phyloP scores from a whole-genome alignment of 2,888 invertebrate genomes.

The Andrena trimmerana region DNA sequence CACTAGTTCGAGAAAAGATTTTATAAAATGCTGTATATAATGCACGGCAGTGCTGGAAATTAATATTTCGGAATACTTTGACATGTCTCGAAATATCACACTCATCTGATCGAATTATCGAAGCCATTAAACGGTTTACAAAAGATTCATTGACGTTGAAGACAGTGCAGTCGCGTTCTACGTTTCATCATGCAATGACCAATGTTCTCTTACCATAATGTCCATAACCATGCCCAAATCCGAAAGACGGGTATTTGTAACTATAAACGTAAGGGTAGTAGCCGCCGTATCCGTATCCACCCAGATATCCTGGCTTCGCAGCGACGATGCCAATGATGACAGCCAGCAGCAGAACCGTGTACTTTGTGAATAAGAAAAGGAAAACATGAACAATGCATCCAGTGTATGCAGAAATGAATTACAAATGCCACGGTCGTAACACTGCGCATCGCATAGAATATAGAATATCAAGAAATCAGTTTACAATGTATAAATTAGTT shows the following conservation, averaged over 20 bases:
- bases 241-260: slow-evolving; percentile 65
- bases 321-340: slow-evolving; percentile 70
- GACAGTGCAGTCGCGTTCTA: not conserved
- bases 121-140: slow-evolving; percentile 9
- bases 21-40: not conserved
- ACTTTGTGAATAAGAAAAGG: slow-evolving; percentile 52
- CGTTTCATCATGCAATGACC: slow-evolving; percentile 11
- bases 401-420: not conserved
- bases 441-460: not conserved
- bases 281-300: slow-evolving; percentile 70
- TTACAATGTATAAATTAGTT: too few species aligned
- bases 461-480: too few species aligned
- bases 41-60: too few species aligned
- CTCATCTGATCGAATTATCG: not conserved
- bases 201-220: slow-evolving; percentile 51
- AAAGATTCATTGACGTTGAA: slow-evolving; percentile 50
- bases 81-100: not conserved
- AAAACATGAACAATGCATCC: slow-evolving; percentile 12
- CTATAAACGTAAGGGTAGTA: slow-evolving; percentile 64
- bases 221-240: slow-evolving; percentile 74
- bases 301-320: slow-evolving; percentile 79
- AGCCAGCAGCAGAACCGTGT: slow-evolving; percentile 75
- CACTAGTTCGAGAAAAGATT: not conserved
- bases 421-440: not conserved
- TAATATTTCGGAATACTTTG: too few species aligned